Evolutionary conservation across 1,140 invertebrate species (phyloP).

Genomic region (Fopius arisanus): DNA sequence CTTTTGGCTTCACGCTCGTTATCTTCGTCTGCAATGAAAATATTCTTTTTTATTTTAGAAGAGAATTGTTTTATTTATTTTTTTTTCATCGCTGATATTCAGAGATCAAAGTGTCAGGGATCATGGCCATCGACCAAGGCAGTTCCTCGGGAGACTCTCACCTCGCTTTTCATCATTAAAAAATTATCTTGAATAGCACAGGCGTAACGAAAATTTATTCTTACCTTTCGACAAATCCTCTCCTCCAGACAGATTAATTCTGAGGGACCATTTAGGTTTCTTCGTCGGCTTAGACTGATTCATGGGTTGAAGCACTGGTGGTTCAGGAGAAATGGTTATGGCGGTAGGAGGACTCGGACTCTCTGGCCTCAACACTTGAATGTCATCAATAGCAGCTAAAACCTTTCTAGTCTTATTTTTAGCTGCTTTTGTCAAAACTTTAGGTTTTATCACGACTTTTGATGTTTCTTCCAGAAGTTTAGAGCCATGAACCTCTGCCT

Average conservation of each 20-base stretch:
- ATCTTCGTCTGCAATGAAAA: background rate
- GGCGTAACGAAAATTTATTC: constrained; percentile 34
- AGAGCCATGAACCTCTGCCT: constrained; percentile 47
- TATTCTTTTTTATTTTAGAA: background rate
- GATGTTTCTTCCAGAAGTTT: background rate
- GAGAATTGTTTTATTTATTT: background rate
- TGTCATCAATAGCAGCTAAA: constrained; percentile 38
- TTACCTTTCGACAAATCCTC: constrained; percentile 40
- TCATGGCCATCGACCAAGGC: constrained; percentile 60
- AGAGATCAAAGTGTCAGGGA: constrained; percentile 62
- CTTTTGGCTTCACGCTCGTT: background rate
- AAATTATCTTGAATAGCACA: background rate
- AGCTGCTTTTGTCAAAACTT: background rate
- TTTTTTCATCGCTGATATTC: constrained; percentile 36
- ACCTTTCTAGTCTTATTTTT: constrained; percentile 21
- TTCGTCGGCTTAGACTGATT: constrained; percentile 14
- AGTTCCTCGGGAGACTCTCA: constrained; percentile 52
- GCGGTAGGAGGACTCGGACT: background rate
- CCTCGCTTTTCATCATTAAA: constrained; percentile 12
- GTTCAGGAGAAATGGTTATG: background rate
- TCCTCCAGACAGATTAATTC: constrained; percentile 44
- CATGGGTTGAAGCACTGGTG: constrained; percentile 33
- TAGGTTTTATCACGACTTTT: background rate
- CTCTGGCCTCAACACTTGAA: constrained; percentile 35
- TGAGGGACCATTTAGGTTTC: constrained; percentile 50